These are phyloP conservation scores for Cirrhinus mrigala DNA, from an alignment of 2,797 vertebrate genomes.

Conservation along the genomic window DNA sequence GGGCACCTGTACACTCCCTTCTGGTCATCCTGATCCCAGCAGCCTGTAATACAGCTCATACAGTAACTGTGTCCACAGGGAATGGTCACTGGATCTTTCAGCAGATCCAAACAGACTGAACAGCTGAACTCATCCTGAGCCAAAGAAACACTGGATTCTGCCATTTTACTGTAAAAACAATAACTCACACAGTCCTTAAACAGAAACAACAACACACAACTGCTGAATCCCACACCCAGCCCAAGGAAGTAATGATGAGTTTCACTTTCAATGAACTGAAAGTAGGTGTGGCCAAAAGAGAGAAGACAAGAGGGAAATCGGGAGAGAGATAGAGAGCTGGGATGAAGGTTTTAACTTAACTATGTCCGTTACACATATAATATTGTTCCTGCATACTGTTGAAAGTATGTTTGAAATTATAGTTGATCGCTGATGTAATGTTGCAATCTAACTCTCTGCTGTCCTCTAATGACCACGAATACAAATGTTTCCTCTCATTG, in stretches of 20 bases:
- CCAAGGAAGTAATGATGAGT: neutral
- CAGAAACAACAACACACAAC: neutral
- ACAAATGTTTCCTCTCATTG: neutral
- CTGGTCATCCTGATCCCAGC: too few relatives aligned
- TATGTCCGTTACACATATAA: neutral
- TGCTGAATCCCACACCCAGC: neutral
- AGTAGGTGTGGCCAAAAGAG: neutral
- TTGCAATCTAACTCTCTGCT: neutral
- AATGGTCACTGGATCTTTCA: too few relatives aligned
- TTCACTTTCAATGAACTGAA: neutral
- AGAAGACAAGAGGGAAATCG: neutral
- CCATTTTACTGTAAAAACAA: conserved; percentile 3
- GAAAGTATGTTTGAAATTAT: neutral
- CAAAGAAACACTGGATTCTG: neutral
- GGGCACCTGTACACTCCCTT: too few relatives aligned
- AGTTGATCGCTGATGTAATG: neutral
- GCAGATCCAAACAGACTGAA: too few relatives aligned
- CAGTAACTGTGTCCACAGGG: too few relatives aligned
- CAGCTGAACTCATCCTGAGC: too few relatives aligned
- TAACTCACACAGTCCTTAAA: neutral
- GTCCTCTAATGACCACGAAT: neutral
- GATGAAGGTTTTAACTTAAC: neutral
- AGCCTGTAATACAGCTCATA: too few relatives aligned
- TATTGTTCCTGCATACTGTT: neutral
- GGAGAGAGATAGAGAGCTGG: neutral